These are phyloP conservation scores for Virgularia gustaviana DNA, from an alignment of 92 coral and sea anemone genomes.

Conservation along the genomic window DNA sequence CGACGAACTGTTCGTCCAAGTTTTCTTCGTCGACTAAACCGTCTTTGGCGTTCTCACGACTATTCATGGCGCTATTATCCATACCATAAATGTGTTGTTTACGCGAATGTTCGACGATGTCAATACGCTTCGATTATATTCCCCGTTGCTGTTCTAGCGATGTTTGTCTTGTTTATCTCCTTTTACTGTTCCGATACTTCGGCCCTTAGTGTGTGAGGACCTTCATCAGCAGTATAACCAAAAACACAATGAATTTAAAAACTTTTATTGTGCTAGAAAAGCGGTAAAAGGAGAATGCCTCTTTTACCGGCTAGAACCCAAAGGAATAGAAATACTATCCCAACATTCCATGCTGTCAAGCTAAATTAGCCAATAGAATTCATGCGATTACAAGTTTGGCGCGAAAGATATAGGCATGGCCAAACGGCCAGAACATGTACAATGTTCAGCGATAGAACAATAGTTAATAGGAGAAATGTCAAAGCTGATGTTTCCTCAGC, in stretches of 20 bases:
- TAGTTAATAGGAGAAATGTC: no score
- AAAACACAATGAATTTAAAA: no score
- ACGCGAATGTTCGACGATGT: background rate
- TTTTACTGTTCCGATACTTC: constrained; percentile 28
- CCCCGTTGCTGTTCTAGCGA: background rate
- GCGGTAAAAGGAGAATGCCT: background rate
- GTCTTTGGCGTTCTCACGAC: background rate
- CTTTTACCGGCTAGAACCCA: background rate
- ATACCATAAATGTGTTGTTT: background rate
- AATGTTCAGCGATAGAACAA: no score
- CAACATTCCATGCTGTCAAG: no score
- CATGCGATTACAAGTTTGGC: no score
- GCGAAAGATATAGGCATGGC: no score
- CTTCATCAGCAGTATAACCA: no score
- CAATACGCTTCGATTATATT: background rate
- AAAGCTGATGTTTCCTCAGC: no score
- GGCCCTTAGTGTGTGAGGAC: no score
- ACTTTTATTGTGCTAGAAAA: background rate
- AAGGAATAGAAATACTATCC: background rate
- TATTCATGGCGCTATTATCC: background rate
- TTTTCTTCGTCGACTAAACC: constrained; percentile 7
- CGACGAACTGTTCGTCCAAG: background rate
- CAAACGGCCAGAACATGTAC: no score
- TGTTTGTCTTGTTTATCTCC: background rate
- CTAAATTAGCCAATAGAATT: no score